phyloP scores from a whole-genome alignment of 37 sponge, comb jelly and placozoan genomes.

The Lycopodina hypogea region DNA sequence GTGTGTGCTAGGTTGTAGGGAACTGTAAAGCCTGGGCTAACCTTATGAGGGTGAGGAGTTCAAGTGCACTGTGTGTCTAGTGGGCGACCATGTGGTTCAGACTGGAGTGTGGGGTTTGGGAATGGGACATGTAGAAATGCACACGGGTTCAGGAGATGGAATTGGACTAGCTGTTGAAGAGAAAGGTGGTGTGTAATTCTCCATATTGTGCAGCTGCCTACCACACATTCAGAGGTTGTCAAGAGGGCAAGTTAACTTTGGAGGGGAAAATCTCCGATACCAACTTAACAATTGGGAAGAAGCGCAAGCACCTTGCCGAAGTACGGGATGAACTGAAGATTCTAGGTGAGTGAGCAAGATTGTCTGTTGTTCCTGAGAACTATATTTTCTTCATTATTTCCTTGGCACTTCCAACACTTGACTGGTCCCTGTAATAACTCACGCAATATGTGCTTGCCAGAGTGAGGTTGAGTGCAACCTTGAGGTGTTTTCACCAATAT shows the following conservation, averaged over 20 bases:
- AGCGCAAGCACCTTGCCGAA: conserved; percentile 45
- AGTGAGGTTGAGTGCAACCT: too few relatives aligned
- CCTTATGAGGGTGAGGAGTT: not conserved
- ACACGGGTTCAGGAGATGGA: too few relatives aligned
- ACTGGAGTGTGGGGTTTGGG: too few relatives aligned
- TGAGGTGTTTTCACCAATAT: too few relatives aligned
- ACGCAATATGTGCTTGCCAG: too few relatives aligned
- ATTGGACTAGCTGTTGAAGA: too few relatives aligned
- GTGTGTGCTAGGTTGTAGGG: too few relatives aligned
- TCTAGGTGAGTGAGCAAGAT: not conserved
- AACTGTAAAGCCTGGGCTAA: not conserved
- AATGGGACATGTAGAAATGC: too few relatives aligned
- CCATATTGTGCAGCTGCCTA: conserved; percentile 40
- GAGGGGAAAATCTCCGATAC: conserved; percentile 29
- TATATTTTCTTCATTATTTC: not conserved
- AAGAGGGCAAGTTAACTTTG: conserved; percentile 22
- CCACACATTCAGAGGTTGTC: conserved; percentile 17
- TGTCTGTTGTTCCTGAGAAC: not conserved
- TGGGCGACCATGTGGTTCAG: too few relatives aligned
- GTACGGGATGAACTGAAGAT: conserved; percentile 45
- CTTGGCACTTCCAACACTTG: too few relatives aligned
- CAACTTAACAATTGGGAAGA: conserved; percentile 21
- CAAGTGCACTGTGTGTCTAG: too few relatives aligned
- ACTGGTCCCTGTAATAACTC: too few relatives aligned
- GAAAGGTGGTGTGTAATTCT: not conserved